Base-by-base conservation (phyloP, 2,113 vertebrate genomes). In the Propithecus coquereli region DNA sequence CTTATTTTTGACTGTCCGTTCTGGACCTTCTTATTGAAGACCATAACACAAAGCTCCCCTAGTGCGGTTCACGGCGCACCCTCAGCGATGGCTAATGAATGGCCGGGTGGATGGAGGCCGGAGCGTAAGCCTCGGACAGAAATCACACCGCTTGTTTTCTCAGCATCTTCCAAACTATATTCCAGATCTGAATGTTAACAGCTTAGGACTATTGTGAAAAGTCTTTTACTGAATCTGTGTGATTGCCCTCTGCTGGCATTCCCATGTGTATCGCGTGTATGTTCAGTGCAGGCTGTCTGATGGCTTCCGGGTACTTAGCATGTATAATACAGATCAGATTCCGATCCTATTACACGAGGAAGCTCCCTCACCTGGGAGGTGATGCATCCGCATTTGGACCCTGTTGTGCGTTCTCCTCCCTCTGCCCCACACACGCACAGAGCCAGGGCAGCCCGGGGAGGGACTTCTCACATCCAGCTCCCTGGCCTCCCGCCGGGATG, bases 61-160 rank as follows among this genome's bases (percentile, higher is more conserved):
- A 13, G 6, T 45, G 6, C 37, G 68, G 47, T 34, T 1, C 14
- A 0, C 11, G 12, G 18, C 0, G 1, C 27, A 37, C 32, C 14
- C n/a, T 43, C 45, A 5, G 18, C 43, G 34, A 0, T 45, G n/a
- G 12, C 14, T 5, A 5, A 8, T 30, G 14, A 30, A 8, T 25
- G 5, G n/a, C 27, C 18, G 2, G 57, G 17, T 4, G 16, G 54
- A 43, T 22, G 4, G 23, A 27, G 30, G 30, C 12, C 68, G 68
- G 47, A 50, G 16, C 16, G 32, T 37, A 25, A 7, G n/a, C n/a
- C n/a, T 1, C 57, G n/a, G 22, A 20, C 40, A 61, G 5, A 47
- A 30, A 34, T 43, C 27, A 23, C n/a, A 37, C 14, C 65, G 22
- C 61, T 50, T 59, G 59, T 68, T 93, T 52, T 32, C 61, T 70